These are phyloP conservation scores for Diplosoma virens DNA, from an alignment of 23 tunicate species.

Conservation along the genomic window DNA sequence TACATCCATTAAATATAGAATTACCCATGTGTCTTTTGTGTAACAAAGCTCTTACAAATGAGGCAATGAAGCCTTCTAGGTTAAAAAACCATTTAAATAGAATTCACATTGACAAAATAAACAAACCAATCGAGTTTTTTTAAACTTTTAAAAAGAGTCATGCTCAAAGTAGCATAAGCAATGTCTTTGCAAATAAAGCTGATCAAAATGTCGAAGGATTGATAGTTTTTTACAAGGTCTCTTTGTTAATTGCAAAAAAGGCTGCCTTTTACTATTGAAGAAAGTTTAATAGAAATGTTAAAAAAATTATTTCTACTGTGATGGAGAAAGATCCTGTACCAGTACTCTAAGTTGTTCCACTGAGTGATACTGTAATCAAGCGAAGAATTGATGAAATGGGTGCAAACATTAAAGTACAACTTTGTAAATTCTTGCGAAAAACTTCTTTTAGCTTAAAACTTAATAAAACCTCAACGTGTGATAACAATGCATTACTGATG, in stretches of 20 bases:
- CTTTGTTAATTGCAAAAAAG: slow-evolving; percentile 19
- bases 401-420: slow-evolving; percentile 18
- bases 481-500: slow-evolving; percentile 11
- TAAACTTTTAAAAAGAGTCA: slow-evolving; percentile 9
- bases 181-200: slow-evolving; percentile 17
- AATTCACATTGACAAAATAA: slow-evolving; percentile 31
- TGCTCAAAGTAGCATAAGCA: slow-evolving; percentile 7
- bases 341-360: slow-evolving; percentile 21
- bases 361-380: slow-evolving; percentile 17
- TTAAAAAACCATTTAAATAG: too few relatives aligned
- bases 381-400: slow-evolving; percentile 32
- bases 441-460: slow-evolving; percentile 28
- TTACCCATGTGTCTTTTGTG: slow-evolving; percentile 34
- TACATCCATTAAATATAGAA: too few relatives aligned
- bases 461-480: slow-evolving; percentile 39
- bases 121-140: slow-evolving; percentile 9
- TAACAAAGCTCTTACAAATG: slow-evolving; percentile 13
- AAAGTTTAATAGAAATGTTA: slow-evolving; percentile 14
- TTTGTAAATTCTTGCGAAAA: slow-evolving; percentile 20
- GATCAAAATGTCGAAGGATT: slow-evolving; percentile 16
- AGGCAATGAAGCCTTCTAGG: slow-evolving; percentile 20
- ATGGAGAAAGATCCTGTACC: slow-evolving; percentile 38
- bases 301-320: slow-evolving; percentile 16
- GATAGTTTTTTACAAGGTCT: slow-evolving; percentile 16
- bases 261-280: slow-evolving; percentile 30